These are phyloP conservation scores for Deilephila porcellus DNA, from an alignment of 2,888 invertebrate species.

Conservation along the genomic window DNA sequence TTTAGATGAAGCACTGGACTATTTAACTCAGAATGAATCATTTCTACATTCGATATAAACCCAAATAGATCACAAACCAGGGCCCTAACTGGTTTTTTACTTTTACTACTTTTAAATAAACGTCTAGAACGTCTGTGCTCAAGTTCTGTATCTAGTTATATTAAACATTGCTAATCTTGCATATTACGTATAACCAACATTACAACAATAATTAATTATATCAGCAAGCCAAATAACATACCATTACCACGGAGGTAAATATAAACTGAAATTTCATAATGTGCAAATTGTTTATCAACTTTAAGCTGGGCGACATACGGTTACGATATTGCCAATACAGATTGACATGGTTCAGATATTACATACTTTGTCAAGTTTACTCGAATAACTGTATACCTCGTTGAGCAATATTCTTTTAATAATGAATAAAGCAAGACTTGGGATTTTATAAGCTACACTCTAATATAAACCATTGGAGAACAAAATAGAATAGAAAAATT, in stretches of 20 bases:
- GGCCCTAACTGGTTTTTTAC: too few relatives aligned
- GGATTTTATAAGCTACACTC: neutral
- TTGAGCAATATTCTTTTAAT: neutral
- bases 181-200: neutral
- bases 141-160: neutral
- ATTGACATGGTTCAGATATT: constrained; percentile 1
- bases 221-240: neutral
- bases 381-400: neutral
- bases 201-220: neutral
- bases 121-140: too few relatives aligned
- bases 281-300: neutral
- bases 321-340: constrained; percentile 1
- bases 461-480: too few relatives aligned
- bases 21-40: too few relatives aligned
- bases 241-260: neutral
- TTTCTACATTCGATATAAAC: too few relatives aligned
- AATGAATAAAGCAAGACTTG: neutral
- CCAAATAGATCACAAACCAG: too few relatives aligned
- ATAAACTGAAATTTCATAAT: neutral
- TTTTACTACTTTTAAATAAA: too few relatives aligned
- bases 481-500: too few relatives aligned
- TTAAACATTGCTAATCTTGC: neutral
- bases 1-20: too few relatives aligned
- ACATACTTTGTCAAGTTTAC: neutral
- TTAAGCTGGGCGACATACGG: neutral